Conservation (phyloP, 2,888 invertebrate species). For the Microdon myrmicae region DNA sequence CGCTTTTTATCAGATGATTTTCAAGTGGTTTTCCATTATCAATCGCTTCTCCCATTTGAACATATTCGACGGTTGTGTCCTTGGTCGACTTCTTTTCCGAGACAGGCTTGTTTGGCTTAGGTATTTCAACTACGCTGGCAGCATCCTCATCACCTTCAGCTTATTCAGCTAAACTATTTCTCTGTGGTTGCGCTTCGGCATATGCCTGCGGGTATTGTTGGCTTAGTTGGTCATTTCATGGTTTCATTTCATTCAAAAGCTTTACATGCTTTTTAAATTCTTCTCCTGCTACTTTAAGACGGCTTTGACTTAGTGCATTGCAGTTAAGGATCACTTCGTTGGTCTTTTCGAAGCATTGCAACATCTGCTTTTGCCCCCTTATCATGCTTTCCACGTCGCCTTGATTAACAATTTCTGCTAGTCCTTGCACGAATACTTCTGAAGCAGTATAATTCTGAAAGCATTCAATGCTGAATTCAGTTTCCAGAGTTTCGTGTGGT, state of each 20-base stretch:
- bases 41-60: slow-evolving; percentile 66
- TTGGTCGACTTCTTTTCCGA: slow-evolving; percentile 54
- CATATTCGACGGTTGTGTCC: slow-evolving; percentile 64
- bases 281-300: slow-evolving; percentile 84
- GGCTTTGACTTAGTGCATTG: slow-evolving; percentile 89
- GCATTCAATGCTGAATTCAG: slow-evolving; percentile 74
- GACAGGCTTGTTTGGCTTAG: slow-evolving; percentile 12
- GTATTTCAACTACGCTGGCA: slow-evolving; percentile 57
- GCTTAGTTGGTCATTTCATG: slow-evolving; percentile 86
- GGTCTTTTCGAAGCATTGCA: slow-evolving; percentile 97
- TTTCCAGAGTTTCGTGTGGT: slow-evolving; percentile 55
- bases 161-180: slow-evolving; percentile 67
- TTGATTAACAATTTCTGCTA: slow-evolving; percentile 91
- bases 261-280: slow-evolving; percentile 93
- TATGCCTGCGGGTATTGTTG: slow-evolving; percentile 77
- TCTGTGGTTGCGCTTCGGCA: slow-evolving; percentile 70
- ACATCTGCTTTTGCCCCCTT: slow-evolving; percentile 91
- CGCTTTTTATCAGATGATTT: slow-evolving; percentile 64
- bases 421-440: slow-evolving; percentile 91
- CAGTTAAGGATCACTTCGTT: slow-evolving; percentile 99
- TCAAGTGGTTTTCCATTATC: slow-evolving; percentile 66
- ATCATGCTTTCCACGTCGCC: slow-evolving; percentile 91
- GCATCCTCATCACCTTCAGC: slow-evolving; percentile 67
- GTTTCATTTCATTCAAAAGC: slow-evolving; percentile 88
- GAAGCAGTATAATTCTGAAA: slow-evolving; percentile 91